Evolutionary conservation across 2,888 invertebrate species (phyloP).

Genomic region (Lasioglossum malachurum): DNA sequence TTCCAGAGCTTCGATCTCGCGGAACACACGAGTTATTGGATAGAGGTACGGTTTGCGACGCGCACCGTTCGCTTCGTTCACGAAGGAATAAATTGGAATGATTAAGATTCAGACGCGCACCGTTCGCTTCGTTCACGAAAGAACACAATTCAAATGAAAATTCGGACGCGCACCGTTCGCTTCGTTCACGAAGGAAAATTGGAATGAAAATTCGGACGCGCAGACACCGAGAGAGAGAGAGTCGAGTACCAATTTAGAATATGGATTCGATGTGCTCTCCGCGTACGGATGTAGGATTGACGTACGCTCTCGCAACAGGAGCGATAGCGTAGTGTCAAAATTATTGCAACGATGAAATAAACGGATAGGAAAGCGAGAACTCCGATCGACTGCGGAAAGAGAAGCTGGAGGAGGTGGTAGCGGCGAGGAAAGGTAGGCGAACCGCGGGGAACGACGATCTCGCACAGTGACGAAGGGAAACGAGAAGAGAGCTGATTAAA

Average conservation of each 20-base stretch:
- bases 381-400: neutral
- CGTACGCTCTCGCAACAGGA: too few relatives aligned
- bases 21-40: neutral
- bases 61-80: neutral
- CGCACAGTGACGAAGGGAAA: neutral
- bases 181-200: neutral
- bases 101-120: neutral
- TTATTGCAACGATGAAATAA: neutral
- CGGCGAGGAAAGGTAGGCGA: neutral
- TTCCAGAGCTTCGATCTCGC: neutral
- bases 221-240: neutral
- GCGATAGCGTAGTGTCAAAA: neutral
- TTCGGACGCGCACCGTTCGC: neutral
- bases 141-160: too few relatives aligned
- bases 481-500: slow-evolving; percentile 12
- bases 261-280: neutral
- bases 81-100: neutral
- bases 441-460: neutral
- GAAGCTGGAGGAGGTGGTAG: neutral
- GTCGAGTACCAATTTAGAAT: neutral
- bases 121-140: too few relatives aligned
- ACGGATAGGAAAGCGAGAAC: neutral
- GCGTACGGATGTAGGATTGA: neutral
- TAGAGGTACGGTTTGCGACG: neutral
- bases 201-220: neutral